Evolutionary conservation across 2,113 vertebrate species (phyloP).

Genomic region (Piaya cayana): DNA sequence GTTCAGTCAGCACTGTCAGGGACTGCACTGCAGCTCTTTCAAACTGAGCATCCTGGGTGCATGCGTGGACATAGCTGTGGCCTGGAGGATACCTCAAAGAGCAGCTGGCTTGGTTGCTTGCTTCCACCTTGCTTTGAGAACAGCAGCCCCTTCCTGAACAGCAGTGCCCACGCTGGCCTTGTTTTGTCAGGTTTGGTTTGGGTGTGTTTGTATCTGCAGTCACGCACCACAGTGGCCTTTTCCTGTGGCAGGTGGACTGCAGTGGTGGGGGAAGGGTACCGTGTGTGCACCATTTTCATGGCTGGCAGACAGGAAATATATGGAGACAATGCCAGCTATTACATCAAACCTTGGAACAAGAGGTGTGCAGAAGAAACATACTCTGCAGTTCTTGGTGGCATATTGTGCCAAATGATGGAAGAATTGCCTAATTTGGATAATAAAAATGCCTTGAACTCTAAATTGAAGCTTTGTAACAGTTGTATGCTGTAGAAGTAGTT

Average conservation of each 20-base stretch:
- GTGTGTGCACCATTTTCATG: background rate
- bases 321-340: slow-evolving; percentile 17
- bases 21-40: background rate
- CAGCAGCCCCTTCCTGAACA: background rate
- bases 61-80: background rate
- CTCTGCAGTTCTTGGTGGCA: background rate
- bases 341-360: slow-evolving; percentile 38
- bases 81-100: background rate
- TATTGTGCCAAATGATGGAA: background rate
- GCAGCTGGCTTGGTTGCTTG: background rate
- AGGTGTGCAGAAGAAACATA: background rate
- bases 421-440: background rate
- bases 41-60: background rate
- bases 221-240: background rate
- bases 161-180: background rate
- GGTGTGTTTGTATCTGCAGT: background rate
- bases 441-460: slow-evolving; percentile 42
- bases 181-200: background rate
- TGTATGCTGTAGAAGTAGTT: slow-evolving; percentile 60
- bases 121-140: background rate
- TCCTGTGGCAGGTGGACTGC: background rate
- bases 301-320: background rate
- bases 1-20: rapidly evolving
- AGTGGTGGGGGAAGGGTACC: background rate
- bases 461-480: slow-evolving; percentile 29